Percentiles rank a stretch among this genome's conserved stretches.
phyloP scores from a whole-genome alignment of 1,140 invertebrate genomes.

The Psix sp. region DNA sequence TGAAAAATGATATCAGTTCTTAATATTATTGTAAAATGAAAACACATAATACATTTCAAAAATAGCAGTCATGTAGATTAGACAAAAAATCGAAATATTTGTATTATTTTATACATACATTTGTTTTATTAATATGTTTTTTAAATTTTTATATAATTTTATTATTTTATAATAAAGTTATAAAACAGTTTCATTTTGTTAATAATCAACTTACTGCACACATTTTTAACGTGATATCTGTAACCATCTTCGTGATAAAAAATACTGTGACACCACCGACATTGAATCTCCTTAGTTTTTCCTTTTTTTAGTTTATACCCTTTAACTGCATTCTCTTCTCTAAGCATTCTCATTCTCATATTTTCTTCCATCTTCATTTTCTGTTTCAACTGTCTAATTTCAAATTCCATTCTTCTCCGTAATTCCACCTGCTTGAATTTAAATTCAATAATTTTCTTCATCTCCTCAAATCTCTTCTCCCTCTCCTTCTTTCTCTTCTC shows the following conservation, averaged over 20 bases:
- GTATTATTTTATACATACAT: no score
- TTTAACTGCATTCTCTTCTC: no score
- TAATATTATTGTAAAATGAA: neutral
- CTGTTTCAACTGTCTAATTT: neutral
- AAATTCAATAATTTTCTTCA: conserved; percentile 6
- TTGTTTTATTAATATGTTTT: no score
- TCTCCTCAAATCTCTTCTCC: conserved; percentile 8
- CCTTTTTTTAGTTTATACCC: conserved; percentile 6
- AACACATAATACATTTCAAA: no score
- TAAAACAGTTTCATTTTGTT: neutral
- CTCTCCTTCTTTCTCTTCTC: conserved; percentile 15
- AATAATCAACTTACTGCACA: conserved; percentile 11
- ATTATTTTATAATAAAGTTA: no score
- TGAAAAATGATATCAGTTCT: no score
- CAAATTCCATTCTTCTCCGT: no score
- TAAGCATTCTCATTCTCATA: no score
- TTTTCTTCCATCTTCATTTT: neutral
- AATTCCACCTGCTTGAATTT: no score
- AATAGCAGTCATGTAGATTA: no score
- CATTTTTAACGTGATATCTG: conserved; percentile 8
- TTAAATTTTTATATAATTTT: no score
- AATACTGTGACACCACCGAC: neutral
- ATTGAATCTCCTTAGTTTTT: neutral
- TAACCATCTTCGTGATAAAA: conserved; percentile 28
- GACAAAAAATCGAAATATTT: no score